Evolutionary conservation across 2,888 invertebrate genomes (phyloP), one percentile per base, ranked within the genome.

Genomic region (Caenorhabditis japonica): DNA sequence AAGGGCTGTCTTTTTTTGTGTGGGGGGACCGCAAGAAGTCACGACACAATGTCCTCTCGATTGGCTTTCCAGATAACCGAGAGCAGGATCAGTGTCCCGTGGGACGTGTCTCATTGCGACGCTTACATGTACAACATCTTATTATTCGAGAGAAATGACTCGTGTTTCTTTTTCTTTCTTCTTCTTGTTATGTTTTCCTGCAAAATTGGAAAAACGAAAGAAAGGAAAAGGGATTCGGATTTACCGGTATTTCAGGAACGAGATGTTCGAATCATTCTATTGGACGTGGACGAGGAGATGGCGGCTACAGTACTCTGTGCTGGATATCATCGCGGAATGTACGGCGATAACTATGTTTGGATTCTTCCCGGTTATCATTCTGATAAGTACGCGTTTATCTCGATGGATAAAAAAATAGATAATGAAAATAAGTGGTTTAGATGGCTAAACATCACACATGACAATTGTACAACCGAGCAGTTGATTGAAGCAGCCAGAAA

Each of bases 201-300:
- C 30, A 30, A 43, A 60, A 58, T 46, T 51, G 39, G n/a, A 13
- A 60, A 47, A 59, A 47, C 49, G 15, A 49, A 38, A 49, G 23
- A 27, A 36, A 21, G 59, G 38, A 47, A n/a, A 25, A n/a, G 19
- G 43, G 38, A 51, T 44, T 30, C n/a, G 17, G 25, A 12, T 15
- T 30, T 27, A 33, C 5, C 10, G 5, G 10, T 27, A 43, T 61
- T 86, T 53, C 66, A 89, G 89, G 75, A 93, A 81, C 94, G 94
- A 86, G 97, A 97, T 87, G 94, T 95, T 3, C 91, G 97, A 68
- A 94, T 99, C 66, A 95, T 97, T 82, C 90, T 97, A 82, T 95
- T 95, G 3, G 97, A 97, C 89, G 96, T 97, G 89, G 94, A 95
- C 89, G 94, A 95, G 88, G 92, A 92, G 53, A 95, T 95, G 93